phyloP scores from a whole-genome alignment of 2,888 invertebrate genomes.

The Mesochorus sp. region DNA sequence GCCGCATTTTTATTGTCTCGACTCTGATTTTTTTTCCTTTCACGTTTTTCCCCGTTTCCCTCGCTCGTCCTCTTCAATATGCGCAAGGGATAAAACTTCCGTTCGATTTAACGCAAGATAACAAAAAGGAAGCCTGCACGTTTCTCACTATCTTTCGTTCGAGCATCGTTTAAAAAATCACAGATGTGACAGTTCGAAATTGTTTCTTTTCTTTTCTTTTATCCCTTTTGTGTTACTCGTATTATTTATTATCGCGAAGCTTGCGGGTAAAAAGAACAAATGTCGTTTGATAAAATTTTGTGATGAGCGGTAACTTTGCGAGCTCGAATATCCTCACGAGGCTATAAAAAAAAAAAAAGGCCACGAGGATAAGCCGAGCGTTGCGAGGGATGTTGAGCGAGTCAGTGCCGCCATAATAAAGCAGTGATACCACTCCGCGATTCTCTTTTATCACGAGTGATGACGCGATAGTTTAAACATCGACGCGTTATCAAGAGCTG shows the following conservation, averaged over 20 bases:
- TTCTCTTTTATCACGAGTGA: conserved; percentile 14
- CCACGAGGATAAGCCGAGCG: not conserved
- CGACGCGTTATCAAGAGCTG: conserved; percentile 11
- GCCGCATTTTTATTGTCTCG: not conserved
- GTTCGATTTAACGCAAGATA: not conserved
- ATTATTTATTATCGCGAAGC: not conserved
- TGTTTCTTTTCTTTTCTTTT: conserved; percentile 15
- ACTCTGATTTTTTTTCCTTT: not conserved
- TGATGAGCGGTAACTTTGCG: not conserved
- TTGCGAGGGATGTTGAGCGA: not conserved
- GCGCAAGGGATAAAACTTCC: conserved; percentile 16
- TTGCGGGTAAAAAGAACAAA: not conserved
- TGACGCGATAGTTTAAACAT: conserved; percentile 29
- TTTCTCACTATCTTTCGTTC: no score
- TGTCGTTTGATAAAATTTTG: not conserved
- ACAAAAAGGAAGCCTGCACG: not conserved
- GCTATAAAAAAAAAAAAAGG: not conserved
- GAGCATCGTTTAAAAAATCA: conserved; percentile 14
- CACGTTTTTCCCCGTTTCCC: not conserved
- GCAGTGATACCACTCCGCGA: conserved; percentile 3
- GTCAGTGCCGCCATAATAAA: not conserved
- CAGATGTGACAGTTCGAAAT: conserved; percentile 30
- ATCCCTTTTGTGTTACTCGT: not conserved
- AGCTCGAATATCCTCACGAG: not conserved
- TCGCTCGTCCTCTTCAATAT: conserved; percentile 16